Evolutionary conservation across 2,797 vertebrate species (phyloP).

Genomic region (Microctenopoma lineatum): DNA sequence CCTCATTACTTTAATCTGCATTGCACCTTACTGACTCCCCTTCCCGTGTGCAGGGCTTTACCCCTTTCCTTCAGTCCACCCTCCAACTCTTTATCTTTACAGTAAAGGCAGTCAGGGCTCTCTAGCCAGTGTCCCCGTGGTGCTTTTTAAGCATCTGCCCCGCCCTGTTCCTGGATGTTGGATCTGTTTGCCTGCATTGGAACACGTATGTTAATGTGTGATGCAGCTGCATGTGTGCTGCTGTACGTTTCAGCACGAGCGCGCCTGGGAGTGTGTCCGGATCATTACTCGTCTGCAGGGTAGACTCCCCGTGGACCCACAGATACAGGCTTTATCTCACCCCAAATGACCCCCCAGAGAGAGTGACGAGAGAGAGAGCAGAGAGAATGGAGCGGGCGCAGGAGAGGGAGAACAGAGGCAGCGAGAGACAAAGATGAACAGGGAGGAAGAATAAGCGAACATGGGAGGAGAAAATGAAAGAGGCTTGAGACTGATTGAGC

Average conservation of each 20-base stretch:
- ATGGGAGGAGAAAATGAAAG: conserved; percentile 29
- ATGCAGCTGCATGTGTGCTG: neutral
- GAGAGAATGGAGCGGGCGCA: too few species aligned
- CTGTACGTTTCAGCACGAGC: conserved; percentile 17
- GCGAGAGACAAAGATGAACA: conserved; percentile 13
- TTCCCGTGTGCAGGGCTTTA: conserved; percentile 20
- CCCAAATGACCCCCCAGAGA: conserved; percentile 68
- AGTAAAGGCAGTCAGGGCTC: conserved; percentile 32
- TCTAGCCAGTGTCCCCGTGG: conserved; percentile 30
- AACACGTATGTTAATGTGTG: conserved; percentile 35
- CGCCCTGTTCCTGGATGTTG: conserved; percentile 60
- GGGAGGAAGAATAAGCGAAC: conserved; percentile 14
- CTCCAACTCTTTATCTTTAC: conserved; percentile 38
- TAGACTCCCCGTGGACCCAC: conserved; percentile 51
- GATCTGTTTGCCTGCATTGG: neutral
- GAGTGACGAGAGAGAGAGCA: conserved; percentile 37
- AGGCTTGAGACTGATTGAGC: conserved; percentile 32
- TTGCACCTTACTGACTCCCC: conserved; percentile 24
- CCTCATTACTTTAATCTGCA: conserved; percentile 58
- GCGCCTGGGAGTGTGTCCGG: conserved; percentile 38
- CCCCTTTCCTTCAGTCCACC: conserved; percentile 33
- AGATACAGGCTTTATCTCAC: conserved; percentile 57
- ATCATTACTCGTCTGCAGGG: conserved; percentile 69
- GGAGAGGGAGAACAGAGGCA: neutral
- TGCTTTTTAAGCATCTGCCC: conserved; percentile 42